Evolutionary conservation across 2,113 vertebrate species (phyloP).

Genomic region (Tragelaphus strepsiceros): DNA sequence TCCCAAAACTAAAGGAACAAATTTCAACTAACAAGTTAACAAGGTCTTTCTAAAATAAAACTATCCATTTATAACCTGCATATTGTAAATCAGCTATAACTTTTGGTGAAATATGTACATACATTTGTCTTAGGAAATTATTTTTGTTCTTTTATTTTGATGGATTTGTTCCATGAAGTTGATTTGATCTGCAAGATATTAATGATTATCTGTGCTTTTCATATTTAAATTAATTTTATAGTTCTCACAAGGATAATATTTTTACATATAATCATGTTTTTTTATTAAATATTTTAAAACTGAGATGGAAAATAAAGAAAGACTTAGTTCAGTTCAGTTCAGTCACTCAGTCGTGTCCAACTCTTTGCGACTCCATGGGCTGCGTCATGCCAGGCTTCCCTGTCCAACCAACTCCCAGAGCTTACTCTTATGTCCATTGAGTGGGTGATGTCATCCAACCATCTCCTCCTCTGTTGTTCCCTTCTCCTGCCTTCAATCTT

Average conservation of each 20-base stretch:
- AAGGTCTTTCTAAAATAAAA: background rate
- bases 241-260: background rate
- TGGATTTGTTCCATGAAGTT: background rate
- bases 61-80: background rate
- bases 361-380: background rate
- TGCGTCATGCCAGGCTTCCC: background rate
- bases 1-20: background rate
- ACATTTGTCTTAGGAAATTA: background rate
- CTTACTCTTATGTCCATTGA: background rate
- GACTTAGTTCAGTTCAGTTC: background rate
- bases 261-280: background rate
- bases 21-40: background rate
- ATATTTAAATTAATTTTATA: conserved; percentile 9
- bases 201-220: background rate
- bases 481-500: background rate
- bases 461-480: background rate
- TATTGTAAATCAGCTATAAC: background rate
- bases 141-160: background rate
- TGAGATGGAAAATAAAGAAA: background rate
- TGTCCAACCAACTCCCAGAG: background rate
- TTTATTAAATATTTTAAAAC: background rate
- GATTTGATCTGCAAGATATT: background rate
- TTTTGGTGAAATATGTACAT: background rate
- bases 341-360: background rate
- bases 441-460: background rate